Evolutionary conservation across 2,888 invertebrate species (phyloP).

Genomic region (Acanthopleura granulata): DNA sequence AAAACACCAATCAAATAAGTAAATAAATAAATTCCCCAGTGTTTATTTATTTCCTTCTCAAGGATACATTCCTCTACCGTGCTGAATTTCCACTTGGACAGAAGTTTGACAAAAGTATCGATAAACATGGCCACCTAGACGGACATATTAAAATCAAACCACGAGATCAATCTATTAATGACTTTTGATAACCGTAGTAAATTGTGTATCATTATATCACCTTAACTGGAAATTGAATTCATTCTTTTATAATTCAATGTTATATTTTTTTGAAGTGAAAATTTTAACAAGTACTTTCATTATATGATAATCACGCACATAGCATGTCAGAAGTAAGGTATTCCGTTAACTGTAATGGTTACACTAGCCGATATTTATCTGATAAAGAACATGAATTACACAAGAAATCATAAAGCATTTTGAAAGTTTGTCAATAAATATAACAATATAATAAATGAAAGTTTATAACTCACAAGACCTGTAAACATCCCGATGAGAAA

Average conservation of each 20-base stretch:
- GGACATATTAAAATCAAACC: not conserved
- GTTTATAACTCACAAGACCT: slow-evolving; percentile 45
- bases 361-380: too few relatives aligned
- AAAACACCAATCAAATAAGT: too few relatives aligned
- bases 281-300: too few relatives aligned
- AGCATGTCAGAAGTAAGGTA: too few relatives aligned
- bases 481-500: slow-evolving; percentile 54
- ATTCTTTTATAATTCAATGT: not conserved
- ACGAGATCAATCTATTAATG: not conserved
- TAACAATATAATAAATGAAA: not conserved
- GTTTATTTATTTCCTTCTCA: not conserved
- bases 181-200: not conserved
- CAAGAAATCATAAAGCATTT: too few relatives aligned
- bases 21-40: too few relatives aligned
- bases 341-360: too few relatives aligned
- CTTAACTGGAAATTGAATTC: not conserved
- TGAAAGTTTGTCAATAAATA: not conserved
- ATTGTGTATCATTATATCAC: not conserved
- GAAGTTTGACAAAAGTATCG: slow-evolving; percentile 49
- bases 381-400: not conserved
- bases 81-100: slow-evolving; percentile 47
- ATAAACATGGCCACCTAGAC: slow-evolving; percentile 59
- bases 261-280: too few relatives aligned
- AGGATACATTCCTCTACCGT: slow-evolving; percentile 57
- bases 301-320: too few relatives aligned